phyloP scores from a whole-genome alignment of 2,888 invertebrate species.

The Dicycla oo region DNA sequence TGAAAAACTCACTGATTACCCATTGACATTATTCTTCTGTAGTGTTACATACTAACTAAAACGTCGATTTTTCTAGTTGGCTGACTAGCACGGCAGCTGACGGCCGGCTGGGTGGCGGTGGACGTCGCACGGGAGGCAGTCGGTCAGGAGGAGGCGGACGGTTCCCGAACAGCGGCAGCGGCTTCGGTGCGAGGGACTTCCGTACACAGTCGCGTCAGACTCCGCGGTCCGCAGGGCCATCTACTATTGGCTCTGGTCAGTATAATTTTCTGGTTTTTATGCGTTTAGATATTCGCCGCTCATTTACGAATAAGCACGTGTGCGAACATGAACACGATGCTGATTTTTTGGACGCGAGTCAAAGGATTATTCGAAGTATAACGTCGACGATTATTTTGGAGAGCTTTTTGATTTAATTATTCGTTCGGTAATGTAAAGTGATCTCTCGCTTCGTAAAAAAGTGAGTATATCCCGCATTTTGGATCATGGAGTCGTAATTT shows the following conservation, averaged over 20 bases:
- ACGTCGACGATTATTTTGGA: background rate
- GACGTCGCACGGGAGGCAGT: conserved; percentile 90
- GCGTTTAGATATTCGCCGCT: background rate
- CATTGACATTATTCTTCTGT: background rate
- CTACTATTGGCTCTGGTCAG: conserved; percentile 79
- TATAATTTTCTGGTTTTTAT: background rate
- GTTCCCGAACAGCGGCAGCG: conserved; percentile 73
- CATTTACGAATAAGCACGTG: background rate
- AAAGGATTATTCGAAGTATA: background rate
- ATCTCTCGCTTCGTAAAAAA: background rate
- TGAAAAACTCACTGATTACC: background rate
- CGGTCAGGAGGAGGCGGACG: conserved; percentile 87
- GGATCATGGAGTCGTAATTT: background rate
- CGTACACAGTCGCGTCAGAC: conserved; percentile 84
- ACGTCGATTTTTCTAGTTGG: conserved; percentile 76
- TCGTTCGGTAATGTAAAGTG: background rate
- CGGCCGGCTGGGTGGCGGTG: conserved; percentile 92
- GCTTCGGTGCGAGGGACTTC: conserved; percentile 87
- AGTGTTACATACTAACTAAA: conserved; percentile 4
- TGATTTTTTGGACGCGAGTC: background rate
- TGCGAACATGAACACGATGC: background rate
- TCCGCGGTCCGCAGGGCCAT: conserved; percentile 84
- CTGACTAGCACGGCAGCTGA: conserved; percentile 92
- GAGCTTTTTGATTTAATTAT: background rate
- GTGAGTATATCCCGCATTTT: background rate